phyloP scores from a whole-genome alignment of 2,113 vertebrate genomes.

The Apteryx mantelli region DNA sequence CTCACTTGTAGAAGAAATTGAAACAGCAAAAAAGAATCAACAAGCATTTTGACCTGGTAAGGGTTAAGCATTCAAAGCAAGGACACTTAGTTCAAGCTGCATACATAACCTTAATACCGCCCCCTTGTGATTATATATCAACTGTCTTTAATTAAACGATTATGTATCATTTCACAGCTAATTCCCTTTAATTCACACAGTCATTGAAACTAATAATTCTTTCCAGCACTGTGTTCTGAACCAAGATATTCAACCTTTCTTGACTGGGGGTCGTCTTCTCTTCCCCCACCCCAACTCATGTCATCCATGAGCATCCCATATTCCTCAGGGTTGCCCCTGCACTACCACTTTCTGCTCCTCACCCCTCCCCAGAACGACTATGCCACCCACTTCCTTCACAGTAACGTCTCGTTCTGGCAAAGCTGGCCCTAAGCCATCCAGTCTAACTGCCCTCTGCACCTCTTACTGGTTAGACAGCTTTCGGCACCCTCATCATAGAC shows the following conservation, averaged over 20 bases:
- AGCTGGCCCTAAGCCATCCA: too few relatives aligned
- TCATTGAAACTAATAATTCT: background rate
- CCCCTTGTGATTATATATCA: conserved; percentile 52
- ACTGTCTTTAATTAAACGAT: background rate
- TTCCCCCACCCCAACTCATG: background rate
- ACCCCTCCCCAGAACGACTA: too few relatives aligned
- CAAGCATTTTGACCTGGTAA: background rate
- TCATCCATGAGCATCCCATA: background rate
- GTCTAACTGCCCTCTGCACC: too few relatives aligned
- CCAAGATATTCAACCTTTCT: background rate
- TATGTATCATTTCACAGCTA: background rate
- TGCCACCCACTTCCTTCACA: too few relatives aligned
- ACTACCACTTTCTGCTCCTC: too few relatives aligned
- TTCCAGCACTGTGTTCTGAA: background rate
- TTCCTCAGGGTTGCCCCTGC: background rate
- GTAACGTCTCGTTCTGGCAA: too few relatives aligned
- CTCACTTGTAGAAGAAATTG: background rate
- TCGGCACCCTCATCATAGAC: too few relatives aligned
- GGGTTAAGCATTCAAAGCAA: background rate
- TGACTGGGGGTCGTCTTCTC: background rate
- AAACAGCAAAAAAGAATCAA: background rate
- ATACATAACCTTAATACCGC: conserved; percentile 50
- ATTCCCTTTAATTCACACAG: background rate
- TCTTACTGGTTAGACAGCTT: too few relatives aligned
- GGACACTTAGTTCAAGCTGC: background rate